Conservation (phyloP, 2,888 invertebrate genomes). For the Allacma fusca region DNA sequence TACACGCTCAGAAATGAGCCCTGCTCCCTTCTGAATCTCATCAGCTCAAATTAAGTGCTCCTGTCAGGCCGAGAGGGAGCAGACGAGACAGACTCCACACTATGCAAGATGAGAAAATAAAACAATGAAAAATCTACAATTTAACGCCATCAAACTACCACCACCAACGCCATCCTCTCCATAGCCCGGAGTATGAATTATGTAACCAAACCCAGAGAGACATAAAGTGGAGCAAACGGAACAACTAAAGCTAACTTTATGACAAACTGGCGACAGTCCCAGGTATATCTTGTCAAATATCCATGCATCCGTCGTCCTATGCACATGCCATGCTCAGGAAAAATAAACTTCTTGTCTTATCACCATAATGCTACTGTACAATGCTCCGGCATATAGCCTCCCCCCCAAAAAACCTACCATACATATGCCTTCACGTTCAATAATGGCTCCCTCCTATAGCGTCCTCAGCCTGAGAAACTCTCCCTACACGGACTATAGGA, state of each 20-base stretch:
- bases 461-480: too few species aligned
- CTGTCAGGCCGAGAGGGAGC: slow-evolving; percentile 14
- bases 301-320: background rate
- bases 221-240: background rate
- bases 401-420: too few species aligned
- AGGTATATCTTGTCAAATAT: background rate
- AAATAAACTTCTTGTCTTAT: too few species aligned
- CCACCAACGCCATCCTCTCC: background rate
- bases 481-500: too few species aligned
- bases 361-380: too few species aligned
- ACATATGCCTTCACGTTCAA: too few species aligned
- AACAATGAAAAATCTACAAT: slow-evolving; percentile 12
- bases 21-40: slow-evolving; percentile 1
- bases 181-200: background rate
- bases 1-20: background rate
- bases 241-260: background rate
- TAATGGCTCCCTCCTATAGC: too few species aligned
- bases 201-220: background rate
- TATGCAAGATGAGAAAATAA: background rate
- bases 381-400: too few species aligned
- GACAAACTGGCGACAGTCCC: slow-evolving; percentile 6
- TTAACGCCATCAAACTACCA: background rate
- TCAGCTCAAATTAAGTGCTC: slow-evolving; percentile 35
- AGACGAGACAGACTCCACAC: background rate
- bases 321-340: background rate